These are phyloP conservation scores for Typhlichthys eigenmanni DNA, from an alignment of 2,797 vertebrate genomes.

Conservation along the genomic window DNA sequence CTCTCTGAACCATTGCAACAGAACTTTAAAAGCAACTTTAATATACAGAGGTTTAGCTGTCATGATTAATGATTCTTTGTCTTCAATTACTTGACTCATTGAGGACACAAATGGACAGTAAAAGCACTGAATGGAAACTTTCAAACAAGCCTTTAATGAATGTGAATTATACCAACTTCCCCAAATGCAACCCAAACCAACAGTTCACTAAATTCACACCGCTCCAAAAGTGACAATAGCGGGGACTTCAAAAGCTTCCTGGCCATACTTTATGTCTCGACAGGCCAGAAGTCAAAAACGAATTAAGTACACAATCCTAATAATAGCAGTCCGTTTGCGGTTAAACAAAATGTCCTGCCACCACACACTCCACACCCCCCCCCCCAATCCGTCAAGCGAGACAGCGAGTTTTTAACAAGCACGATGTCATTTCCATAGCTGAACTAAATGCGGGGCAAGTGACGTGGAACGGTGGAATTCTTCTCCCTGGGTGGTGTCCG, in stretches of 20 bases:
- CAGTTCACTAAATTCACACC: constrained; percentile 39
- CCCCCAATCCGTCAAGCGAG: constrained; percentile 20
- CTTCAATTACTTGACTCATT: constrained; percentile 42
- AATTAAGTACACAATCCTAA: constrained; percentile 35
- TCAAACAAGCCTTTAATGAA: constrained; percentile 53
- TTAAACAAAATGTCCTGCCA: too few relatives aligned
- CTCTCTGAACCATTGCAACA: background rate
- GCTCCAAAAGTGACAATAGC: constrained; percentile 54
- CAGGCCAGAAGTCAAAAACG: constrained; percentile 10
- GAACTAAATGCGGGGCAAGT: constrained; percentile 28
- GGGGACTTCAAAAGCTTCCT: constrained; percentile 45
- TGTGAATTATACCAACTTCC: constrained; percentile 61
- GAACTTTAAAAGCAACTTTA: constrained; percentile 32
- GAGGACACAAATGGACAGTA: constrained; percentile 46
- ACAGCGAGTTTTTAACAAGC: constrained; percentile 5
- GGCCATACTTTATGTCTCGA: background rate
- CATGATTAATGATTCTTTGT: constrained; percentile 16
- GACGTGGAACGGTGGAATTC: background rate
- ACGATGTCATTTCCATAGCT: constrained; percentile 21
- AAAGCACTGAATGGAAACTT: constrained; percentile 49
- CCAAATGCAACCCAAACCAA: background rate
- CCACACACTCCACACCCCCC: background rate
- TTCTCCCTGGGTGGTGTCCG: constrained; percentile 9
- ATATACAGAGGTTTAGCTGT: constrained; percentile 3
- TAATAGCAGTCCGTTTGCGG: constrained; percentile 14